phyloP scores from a whole-genome alignment of 2,113 vertebrate species.

The Delphinapterus leucas region DNA sequence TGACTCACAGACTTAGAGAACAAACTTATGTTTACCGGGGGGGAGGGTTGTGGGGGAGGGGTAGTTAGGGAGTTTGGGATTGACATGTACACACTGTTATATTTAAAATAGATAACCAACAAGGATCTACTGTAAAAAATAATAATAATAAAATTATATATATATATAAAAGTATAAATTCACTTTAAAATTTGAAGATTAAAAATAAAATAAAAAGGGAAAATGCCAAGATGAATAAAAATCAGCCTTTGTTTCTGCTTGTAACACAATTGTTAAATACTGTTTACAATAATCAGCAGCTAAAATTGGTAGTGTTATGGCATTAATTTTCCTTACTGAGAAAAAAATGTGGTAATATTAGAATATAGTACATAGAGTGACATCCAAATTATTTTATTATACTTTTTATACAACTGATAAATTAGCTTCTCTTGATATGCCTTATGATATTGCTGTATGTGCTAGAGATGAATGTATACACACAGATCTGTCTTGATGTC shows the following conservation, averaged over 20 bases:
- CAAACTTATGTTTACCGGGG: too few relatives aligned
- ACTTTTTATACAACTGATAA: neutral
- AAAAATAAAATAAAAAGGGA: neutral
- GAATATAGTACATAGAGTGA: neutral
- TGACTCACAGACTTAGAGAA: too few relatives aligned
- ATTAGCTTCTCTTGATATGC: neutral
- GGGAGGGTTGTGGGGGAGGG: too few relatives aligned
- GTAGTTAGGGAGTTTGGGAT: too few relatives aligned
- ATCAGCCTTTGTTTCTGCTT: neutral
- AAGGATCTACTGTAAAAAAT: neutral
- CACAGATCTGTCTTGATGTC: neutral
- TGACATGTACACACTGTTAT: neutral
- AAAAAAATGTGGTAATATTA: neutral
- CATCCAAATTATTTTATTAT: neutral
- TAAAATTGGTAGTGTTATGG: neutral
- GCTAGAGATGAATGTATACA: neutral
- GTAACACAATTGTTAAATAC: neutral
- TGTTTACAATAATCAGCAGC: neutral
- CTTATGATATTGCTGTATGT: neutral
- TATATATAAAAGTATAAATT: neutral
- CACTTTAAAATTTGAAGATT: neutral
- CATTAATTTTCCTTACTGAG: neutral
- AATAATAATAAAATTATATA: neutral
- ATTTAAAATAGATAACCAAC: neutral
- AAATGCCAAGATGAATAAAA: neutral